phyloP scores from a whole-genome alignment of 2,888 invertebrate species.

The Himalopsyche japonica region DNA sequence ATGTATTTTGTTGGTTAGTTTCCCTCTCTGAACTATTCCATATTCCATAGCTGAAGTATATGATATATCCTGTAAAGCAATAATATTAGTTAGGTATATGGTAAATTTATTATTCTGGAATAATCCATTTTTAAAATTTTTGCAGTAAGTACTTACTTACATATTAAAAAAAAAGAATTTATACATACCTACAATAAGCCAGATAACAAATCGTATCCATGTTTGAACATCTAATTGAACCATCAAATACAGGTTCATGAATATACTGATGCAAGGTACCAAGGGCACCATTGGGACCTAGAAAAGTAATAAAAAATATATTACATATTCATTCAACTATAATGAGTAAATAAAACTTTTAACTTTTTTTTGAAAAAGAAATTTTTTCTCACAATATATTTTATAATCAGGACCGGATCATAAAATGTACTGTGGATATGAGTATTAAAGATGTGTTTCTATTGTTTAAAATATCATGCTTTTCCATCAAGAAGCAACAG shows the following conservation, averaged over 20 bases:
- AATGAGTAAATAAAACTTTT: too few relatives aligned
- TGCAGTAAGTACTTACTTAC: too few relatives aligned
- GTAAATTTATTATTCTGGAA: neutral
- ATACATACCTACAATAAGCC: slow-evolving; percentile 74
- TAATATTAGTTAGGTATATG: neutral
- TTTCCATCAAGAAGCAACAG: too few relatives aligned
- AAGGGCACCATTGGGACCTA: slow-evolving; percentile 86
- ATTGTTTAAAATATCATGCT: too few relatives aligned
- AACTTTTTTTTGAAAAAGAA: too few relatives aligned
- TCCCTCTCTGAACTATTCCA: slow-evolving; percentile 71
- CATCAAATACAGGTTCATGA: slow-evolving; percentile 90
- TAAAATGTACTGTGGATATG: too few relatives aligned
- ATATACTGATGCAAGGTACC: slow-evolving; percentile 80
- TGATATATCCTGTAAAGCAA: slow-evolving; percentile 68
- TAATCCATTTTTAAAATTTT: too few relatives aligned
- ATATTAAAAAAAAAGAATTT: neutral
- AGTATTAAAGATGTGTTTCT: too few relatives aligned
- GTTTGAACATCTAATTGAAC: slow-evolving; percentile 81
- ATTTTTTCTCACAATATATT: too few relatives aligned
- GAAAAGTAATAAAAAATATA: slow-evolving; percentile 35
- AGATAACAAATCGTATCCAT: slow-evolving; percentile 86
- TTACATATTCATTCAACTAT: neutral
- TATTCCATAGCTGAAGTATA: slow-evolving; percentile 87
- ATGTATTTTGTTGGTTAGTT: neutral
- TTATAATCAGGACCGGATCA: neutral